Conservation (phyloP, 1,140 invertebrate species). For the Caenorhabditis latens region DNA sequence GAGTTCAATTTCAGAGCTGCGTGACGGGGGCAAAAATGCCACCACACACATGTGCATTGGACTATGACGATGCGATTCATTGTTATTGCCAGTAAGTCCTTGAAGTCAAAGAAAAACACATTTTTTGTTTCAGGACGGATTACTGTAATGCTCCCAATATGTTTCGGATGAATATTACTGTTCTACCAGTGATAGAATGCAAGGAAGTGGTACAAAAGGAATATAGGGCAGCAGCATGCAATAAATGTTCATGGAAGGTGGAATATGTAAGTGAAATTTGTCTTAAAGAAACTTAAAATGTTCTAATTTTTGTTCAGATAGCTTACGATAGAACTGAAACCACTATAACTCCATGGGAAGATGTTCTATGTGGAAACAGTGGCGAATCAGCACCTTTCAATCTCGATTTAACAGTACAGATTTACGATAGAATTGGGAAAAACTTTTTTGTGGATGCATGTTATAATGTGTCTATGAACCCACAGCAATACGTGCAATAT, state of each 20-base stretch:
- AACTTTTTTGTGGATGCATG: conserved; percentile 3
- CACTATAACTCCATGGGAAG: not conserved
- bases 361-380: not conserved
- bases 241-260: not conserved
- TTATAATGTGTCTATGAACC: conserved; percentile 5
- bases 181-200: conserved; percentile 11
- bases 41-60: not conserved
- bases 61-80: not conserved
- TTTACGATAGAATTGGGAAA: not conserved
- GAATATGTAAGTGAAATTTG: not conserved
- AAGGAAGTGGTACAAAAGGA: not conserved
- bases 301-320: not conserved
- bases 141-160: not conserved
- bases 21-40: not conserved
- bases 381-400: not conserved
- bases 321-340: not conserved
- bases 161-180: not conserved
- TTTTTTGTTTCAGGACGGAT: not conserved
- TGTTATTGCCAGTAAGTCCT: not conserved
- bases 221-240: conserved; percentile 1
- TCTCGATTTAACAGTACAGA: not conserved
- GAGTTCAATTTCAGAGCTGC: not conserved
- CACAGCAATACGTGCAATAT: not conserved
- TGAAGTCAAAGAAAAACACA: fast-evolving
- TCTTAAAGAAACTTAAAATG: not conserved